Evolutionary conservation across 53 echinoderm and acorn worm species (phyloP), one percentile per base, ranked within the genome.

Genomic region (Paelopatides confundens): DNA sequence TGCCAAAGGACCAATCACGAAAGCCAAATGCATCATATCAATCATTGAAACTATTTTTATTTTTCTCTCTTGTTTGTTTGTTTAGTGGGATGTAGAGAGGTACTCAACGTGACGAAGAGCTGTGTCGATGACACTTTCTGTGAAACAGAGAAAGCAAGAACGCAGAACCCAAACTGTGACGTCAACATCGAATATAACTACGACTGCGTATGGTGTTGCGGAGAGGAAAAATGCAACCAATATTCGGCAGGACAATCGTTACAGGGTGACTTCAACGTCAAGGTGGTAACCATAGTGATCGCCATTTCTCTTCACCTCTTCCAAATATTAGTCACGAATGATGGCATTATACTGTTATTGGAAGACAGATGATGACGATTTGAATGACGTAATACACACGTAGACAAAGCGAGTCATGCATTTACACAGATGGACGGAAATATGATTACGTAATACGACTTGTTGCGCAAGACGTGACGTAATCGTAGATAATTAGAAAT

Each of bases 91-190:
- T 82, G 86, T n/a, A 65, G 82, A 67, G 71, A 51, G 17, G 65
- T 48, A n/a, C 86, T 86, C 35, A 93, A 71, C 29, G 89, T 93
- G 6, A 89, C 93, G 17, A 86, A 89, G 39, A 93, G 93, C 76
- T 93, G 93, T 24, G 93, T 93, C 17, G 93, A 93, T 65, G 86
- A 93, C 66, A 93, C 86, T 14, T 93, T 93, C 47, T 93, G 93
- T 38, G 81, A 86, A 3, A 71, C 63, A 35, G 89, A 89, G 86
- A 23, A 86, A 82, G 52, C 81, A 52, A 6, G n/a, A 35, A 69
- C 86, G 71, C 54, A 86, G 27, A 62, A 62, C n/a, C 71, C 84
- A 13, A 67, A 82, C 4, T 46, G 82, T 58, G 89, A 89, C 13
- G 35, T 65, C 0, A 33, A 21, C 24, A 47, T 62, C 3, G 83